phyloP scores from a whole-genome alignment of 1,140 invertebrate genomes.

The Apis cerana region DNA sequence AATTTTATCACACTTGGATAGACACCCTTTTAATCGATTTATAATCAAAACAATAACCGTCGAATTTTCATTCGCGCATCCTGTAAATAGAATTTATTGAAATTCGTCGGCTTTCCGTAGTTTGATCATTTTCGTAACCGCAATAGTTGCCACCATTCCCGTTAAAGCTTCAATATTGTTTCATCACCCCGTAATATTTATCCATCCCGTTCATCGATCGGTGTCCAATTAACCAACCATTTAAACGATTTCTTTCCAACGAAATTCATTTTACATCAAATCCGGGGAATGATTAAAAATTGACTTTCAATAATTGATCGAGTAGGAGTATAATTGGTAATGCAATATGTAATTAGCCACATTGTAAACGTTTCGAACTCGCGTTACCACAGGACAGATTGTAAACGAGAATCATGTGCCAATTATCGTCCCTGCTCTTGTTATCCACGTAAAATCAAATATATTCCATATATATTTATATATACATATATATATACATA shows the following conservation, averaged over 20 bases:
- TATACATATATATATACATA: too few species aligned
- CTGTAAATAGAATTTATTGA: constrained; percentile 22
- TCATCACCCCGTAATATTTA: background rate
- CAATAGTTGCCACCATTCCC: background rate
- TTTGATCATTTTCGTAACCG: constrained; percentile 16
- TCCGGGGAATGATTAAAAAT: background rate
- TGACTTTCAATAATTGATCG: background rate
- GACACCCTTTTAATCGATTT: constrained; percentile 28
- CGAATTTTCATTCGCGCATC: background rate
- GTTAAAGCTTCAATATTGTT: constrained; percentile 14
- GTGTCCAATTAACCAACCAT: background rate
- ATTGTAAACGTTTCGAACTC: background rate
- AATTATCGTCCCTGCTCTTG: constrained; percentile 9
- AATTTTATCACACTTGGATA: background rate
- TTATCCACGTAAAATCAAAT: background rate
- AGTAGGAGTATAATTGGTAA: background rate
- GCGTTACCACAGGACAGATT: background rate
- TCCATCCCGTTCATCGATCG: background rate
- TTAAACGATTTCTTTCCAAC: background rate
- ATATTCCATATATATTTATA: too few species aligned
- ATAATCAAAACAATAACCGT: constrained; percentile 28
- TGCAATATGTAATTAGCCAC: background rate
- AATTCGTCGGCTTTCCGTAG: constrained; percentile 7
- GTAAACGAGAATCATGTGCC: constrained; percentile 13
- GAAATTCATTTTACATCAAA: background rate